Percentiles rank a stretch among this genome's conserved stretches.
Evolutionary conservation across 2,888 invertebrate genomes (phyloP).

Genomic region (Eulithis prunata): DNA sequence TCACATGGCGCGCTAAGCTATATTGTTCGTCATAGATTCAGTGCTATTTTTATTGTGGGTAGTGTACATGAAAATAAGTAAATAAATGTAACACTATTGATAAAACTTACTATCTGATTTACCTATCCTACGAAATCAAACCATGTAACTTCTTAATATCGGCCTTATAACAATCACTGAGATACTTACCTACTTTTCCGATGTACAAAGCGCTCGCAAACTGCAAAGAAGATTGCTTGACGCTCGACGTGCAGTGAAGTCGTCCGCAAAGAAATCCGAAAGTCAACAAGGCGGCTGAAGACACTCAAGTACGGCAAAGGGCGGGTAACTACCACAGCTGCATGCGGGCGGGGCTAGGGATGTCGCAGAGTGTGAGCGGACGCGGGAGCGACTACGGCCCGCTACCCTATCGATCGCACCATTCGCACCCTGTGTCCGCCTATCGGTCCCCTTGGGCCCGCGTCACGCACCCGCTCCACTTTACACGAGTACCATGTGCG

Average conservation of each 20-base stretch:
- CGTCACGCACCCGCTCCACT: constrained; percentile 54
- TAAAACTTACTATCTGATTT: background rate
- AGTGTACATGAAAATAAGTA: no score
- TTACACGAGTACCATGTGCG: constrained; percentile 66
- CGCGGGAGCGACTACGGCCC: constrained; percentile 51
- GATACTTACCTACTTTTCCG: background rate
- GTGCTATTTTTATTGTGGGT: no score
- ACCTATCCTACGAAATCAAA: background rate
- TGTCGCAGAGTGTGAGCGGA: constrained; percentile 44
- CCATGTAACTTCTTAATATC: background rate
- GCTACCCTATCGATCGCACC: constrained; percentile 55
- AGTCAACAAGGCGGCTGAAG: constrained; percentile 35
- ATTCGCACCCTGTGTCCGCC: constrained; percentile 55
- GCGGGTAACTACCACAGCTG: constrained; percentile 43
- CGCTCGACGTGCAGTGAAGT: constrained; percentile 30
- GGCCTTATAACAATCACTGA: constrained; percentile 3
- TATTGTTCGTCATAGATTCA: no score
- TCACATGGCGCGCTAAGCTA: no score
- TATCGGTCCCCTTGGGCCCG: constrained; percentile 48
- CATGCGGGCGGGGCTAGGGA: constrained; percentile 47
- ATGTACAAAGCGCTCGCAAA: constrained; percentile 27
- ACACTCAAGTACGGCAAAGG: constrained; percentile 39
- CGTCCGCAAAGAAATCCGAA: constrained; percentile 32
- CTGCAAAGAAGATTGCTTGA: constrained; percentile 28
- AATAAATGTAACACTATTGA: background rate